phyloP scores from a whole-genome alignment of 2,113 vertebrate genomes.

The Scolopax mira region DNA sequence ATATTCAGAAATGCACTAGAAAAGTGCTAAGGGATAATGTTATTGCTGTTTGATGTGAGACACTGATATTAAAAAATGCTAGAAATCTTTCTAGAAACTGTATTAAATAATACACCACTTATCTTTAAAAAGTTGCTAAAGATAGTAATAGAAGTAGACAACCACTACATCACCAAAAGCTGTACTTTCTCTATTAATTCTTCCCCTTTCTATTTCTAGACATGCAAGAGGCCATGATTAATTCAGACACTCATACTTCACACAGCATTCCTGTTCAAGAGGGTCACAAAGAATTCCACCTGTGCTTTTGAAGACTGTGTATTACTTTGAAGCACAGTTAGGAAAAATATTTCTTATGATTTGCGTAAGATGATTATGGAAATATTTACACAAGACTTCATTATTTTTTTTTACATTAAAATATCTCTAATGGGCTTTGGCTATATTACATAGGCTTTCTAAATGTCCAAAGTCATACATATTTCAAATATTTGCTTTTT shows the following conservation, averaged over 20 bases:
- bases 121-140: neutral
- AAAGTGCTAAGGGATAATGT: neutral
- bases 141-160: neutral
- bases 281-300: neutral
- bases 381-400: constrained; percentile 16
- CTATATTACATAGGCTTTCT: neutral
- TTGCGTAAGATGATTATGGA: neutral
- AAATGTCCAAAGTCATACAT: neutral
- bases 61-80: neutral
- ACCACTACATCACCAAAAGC: neutral
- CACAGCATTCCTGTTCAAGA: neutral
- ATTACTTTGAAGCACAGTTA: neutral
- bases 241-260: neutral
- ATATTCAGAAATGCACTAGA: neutral
- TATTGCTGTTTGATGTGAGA: neutral
- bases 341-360: neutral
- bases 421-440: neutral
- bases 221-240: neutral
- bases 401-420: constrained; percentile 29
- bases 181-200: neutral
- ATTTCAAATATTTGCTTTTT: neutral
- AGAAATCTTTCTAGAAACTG: neutral
- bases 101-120: neutral
- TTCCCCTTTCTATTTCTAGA: constrained; percentile 4
- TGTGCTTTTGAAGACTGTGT: neutral